Conservation (phyloP, 2,113 vertebrate genomes). For the Leucoraja erinaceus region DNA sequence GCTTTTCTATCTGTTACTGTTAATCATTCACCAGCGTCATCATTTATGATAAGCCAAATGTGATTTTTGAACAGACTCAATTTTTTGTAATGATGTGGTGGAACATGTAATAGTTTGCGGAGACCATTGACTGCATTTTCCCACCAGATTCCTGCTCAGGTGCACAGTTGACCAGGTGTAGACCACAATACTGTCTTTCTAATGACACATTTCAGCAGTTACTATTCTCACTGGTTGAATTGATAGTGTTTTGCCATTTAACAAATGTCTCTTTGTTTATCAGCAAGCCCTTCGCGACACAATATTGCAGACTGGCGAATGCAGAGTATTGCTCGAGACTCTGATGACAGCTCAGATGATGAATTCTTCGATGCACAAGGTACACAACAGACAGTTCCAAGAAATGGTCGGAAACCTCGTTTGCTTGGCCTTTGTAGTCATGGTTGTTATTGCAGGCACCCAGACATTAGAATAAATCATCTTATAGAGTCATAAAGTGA, state of each 20-base stretch:
- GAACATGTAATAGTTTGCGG: neutral
- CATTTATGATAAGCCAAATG: neutral
- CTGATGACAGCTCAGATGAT: slow-evolving; percentile 86
- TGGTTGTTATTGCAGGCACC: neutral
- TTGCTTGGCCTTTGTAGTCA: neutral
- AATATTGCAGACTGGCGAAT: slow-evolving; percentile 92
- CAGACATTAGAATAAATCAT: neutral
- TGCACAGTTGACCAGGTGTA: neutral
- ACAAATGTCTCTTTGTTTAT: slow-evolving; percentile 45
- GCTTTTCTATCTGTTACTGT: neutral
- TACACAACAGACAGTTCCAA: slow-evolving; percentile 48
- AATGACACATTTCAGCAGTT: neutral
- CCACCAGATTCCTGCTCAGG: too few relatives aligned
- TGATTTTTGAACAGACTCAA: neutral
- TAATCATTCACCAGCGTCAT: neutral
- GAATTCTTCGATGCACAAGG: slow-evolving; percentile 95
- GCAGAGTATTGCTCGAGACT: slow-evolving; percentile 93
- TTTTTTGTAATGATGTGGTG: neutral
- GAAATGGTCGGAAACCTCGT: neutral
- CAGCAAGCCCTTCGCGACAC: slow-evolving; percentile 85
- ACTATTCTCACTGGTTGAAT: slow-evolving; percentile 46
- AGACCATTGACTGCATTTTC: too few relatives aligned
- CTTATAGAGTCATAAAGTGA: too few relatives aligned
- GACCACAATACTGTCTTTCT: neutral
- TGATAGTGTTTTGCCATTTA: slow-evolving; percentile 44